Evolutionary conservation across 2,888 invertebrate species (phyloP), one percentile per base, ranked within the genome.

Genomic region (Formica aserva): DNA sequence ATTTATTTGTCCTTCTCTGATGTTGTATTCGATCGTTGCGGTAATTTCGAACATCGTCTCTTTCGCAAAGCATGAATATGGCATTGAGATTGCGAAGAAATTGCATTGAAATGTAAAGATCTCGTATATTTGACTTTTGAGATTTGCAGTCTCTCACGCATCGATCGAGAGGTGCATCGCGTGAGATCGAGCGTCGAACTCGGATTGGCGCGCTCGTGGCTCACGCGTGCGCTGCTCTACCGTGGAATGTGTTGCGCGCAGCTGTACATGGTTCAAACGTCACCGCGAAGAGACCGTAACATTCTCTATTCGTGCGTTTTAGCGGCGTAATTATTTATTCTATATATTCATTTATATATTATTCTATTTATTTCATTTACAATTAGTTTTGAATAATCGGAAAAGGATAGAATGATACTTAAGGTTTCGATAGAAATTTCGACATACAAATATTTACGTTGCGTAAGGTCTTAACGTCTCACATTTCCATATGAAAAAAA

Each of bases 111-210:
- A 41, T 3, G 1, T 1, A 13, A 1, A 1, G 11, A 29, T 55
- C 45, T 15, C 11, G 11, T 11, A 32, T 18, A 6, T 32, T 35
- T 22, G 9, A 22, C 18, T 52, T 52, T 18, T n/a, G n/a, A 6
- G 57, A 57, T 52, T 52, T 52, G 5, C 18, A 4, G 13, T 15
- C 48, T 4, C 3, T 48, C 38, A 11, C 29, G 26, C 75, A 48
- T 69, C 35, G 60, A 75, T 48, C 35, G n/a, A 52, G n/a, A n/a
- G n/a, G 11, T 26, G 0, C n/a, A 75, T 81, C 60, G 74, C 74
- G 75, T 74, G 63, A 81, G 81, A 75, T 76, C 62, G 29, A 74
- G 57, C 26, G n/a, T 75, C 63, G 62, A 74, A 76, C 62, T 63
- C 75, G 81, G 75, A 81, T 81, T 81, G 72, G 81, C 62, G 62